Evolutionary conservation across 2,113 vertebrate genomes (phyloP), one percentile per base, ranked within the genome.

Genomic region (Tylochromis polylepis): DNA sequence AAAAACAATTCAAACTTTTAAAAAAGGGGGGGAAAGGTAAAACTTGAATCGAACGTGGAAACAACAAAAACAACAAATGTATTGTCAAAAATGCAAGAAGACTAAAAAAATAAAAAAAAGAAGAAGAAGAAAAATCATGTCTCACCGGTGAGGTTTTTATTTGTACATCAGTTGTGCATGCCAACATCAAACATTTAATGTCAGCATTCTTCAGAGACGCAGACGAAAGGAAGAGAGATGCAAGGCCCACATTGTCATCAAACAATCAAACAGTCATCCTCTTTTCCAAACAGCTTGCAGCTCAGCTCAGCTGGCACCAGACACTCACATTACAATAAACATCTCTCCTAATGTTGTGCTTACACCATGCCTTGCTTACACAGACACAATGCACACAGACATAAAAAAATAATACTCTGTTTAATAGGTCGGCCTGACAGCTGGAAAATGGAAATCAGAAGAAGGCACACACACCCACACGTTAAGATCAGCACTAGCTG

Each of bases 151-250:
- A 90, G 87, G 83, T 91, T 93, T 83, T 92, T 93, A 93, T 96
- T 95, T 92, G 94, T 92, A 95, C 94, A 95, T 95, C 94, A 95
- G 91, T 94, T 87, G 91, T 85, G 87, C 91, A 91, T 70, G 93
- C 88, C 93, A 92, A 95, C 95, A 96, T 96, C 94, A 96, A 96
- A 96, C 94, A 93, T 96, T 93, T 95, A 95, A 94, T 94, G 94
- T 94, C 94, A 94, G 89, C 87, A 59, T 94, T 95, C 96, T 95
- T 95, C 94, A 94, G 95, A 96, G 96, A 94, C 95, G 41, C 92
- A 93, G 92, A 94, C 94, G 87, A 96, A 95, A 95, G 95, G 90
- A 89, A 94, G 87, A 84, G 85, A 95, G 95, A 96, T 94, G 92
- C 91, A 84, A 95, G 93, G 89, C 95, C 90, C 92, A 91, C 93